Base-by-base conservation (phyloP, 2,797 vertebrate genomes). In the Crenichthys baileyi region DNA sequence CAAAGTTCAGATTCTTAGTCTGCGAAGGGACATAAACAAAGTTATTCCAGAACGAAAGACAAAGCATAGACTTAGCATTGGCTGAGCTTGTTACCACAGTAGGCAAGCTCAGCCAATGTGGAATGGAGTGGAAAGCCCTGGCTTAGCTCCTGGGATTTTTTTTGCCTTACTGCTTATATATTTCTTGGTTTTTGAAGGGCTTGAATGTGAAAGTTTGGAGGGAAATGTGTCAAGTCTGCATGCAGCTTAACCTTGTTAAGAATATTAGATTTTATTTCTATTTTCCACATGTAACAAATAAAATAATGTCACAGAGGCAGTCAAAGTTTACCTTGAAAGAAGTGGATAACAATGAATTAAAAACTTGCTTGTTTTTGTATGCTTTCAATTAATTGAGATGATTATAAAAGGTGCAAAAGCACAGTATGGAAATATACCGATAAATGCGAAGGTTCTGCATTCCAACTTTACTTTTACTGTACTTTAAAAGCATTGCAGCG, bases 121-220 rank as follows among this genome's bases (percentile, higher is more conserved):
- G n/a, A n/a, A n/a, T n/a, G n/a, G 24, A 71, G 72, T 67, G 71
- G 79, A 76, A 81, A 86, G 48, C 60, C 0, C 74, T 46, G 73
- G 71, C 77, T 84, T 75, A 81, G 81, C 68, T 85, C 78, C 79
- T 73, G 61, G 75, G 83, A 80, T 31, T 36, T 85, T 29, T 76
- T 86, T 84, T 89, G 85, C 87, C 86, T 92, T 91, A 88, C 79
- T 76, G 83, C 78, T 83, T 86, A 75, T 83, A 79, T 79, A 84
- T 91, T 84, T 85, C 44, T 83, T 60, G 58, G 67, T 41, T 88
- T 78, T 90, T 91, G 84, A 2, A 68, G 75, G 81, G 76, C 82
- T 88, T 63, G 39, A 89, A 77, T 86, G 80, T 78, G 82, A 83
- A 84, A 78, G 80, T 63, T 76, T 78, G 77, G 44, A 76, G 67